These are phyloP conservation scores for Tetropium fuscum DNA, from an alignment of 2,888 invertebrate species.

Conservation along the genomic window DNA sequence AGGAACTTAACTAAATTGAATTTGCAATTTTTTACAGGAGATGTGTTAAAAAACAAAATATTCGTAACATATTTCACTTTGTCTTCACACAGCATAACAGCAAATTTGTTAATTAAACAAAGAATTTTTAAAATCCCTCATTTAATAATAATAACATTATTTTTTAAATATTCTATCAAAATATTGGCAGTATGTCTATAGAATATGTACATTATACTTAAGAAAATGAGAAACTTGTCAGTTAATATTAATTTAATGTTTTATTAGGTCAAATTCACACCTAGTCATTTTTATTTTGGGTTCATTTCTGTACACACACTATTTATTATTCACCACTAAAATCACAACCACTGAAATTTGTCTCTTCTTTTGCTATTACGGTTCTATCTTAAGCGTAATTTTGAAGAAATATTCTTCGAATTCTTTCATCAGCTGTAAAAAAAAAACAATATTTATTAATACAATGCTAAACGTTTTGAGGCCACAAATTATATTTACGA, in stretches of 20 bases:
- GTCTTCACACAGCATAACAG: conserved; percentile 15
- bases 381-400: conserved; percentile 27
- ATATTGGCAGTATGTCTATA: conserved; percentile 27
- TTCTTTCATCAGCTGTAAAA: conserved; percentile 38
- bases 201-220: conserved; percentile 23
- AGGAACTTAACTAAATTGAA: conserved; percentile 30
- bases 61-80: conserved; percentile 28
- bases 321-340: conserved; percentile 36
- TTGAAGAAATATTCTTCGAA: conserved; percentile 41
- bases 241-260: conserved; percentile 24
- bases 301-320: conserved; percentile 31
- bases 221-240: conserved; percentile 10
- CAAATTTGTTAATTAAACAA: conserved; percentile 17
- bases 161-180: conserved; percentile 23
- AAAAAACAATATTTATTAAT: neutral
- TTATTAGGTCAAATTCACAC: conserved; percentile 13
- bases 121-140: conserved; percentile 30
- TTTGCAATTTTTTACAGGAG: conserved; percentile 23
- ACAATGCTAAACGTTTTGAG: neutral
- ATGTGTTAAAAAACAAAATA: conserved; percentile 24
- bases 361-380: too few species aligned
- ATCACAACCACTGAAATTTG: conserved; percentile 44
- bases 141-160: conserved; percentile 22
- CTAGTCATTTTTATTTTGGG: conserved; percentile 23
- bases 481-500: neutral